Conservation (phyloP, 2,113 vertebrate species). For the Syngnathus scovelli region DNA sequence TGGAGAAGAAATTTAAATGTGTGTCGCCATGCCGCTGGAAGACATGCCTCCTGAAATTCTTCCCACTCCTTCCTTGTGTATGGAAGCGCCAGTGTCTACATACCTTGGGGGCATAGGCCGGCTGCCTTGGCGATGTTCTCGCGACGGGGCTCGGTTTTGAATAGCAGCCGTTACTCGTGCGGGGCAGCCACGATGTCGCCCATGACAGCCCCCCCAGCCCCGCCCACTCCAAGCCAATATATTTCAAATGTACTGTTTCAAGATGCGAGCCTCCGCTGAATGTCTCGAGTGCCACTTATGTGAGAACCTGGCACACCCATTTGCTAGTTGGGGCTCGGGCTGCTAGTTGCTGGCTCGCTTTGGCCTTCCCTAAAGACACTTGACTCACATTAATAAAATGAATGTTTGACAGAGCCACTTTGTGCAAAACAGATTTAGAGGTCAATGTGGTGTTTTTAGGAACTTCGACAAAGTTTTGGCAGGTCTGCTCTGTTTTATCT, state of each 20-base stretch:
- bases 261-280: constrained; percentile 47
- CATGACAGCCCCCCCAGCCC: constrained; percentile 11
- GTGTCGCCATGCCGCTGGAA: neutral
- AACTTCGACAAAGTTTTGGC: constrained; percentile 4
- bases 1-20: neutral
- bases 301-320: constrained; percentile 40
- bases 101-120: constrained; percentile 66
- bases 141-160: constrained; percentile 53
- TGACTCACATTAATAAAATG: constrained; percentile 52
- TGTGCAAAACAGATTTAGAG: constrained; percentile 27
- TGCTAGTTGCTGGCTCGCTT: constrained; percentile 32
- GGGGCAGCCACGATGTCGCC: constrained; percentile 21
- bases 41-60: constrained; percentile 13
- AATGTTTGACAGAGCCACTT: constrained; percentile 20
- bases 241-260: constrained; percentile 61
- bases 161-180: constrained; percentile 54
- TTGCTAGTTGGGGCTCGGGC: constrained; percentile 19
- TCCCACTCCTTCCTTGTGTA: constrained; percentile 27
- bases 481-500: neutral
- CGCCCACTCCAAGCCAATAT: constrained; percentile 39
- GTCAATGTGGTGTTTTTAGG: constrained; percentile 13
- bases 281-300: constrained; percentile 57
- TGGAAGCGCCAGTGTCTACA: constrained; percentile 66
- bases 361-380: constrained; percentile 20
- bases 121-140: constrained; percentile 68